A percentile compares a stretch with the other conserved stretches of the same genome.
Conservation (phyloP, 2,113 vertebrate genomes). For the Phrynocephalus versicolor region DNA sequence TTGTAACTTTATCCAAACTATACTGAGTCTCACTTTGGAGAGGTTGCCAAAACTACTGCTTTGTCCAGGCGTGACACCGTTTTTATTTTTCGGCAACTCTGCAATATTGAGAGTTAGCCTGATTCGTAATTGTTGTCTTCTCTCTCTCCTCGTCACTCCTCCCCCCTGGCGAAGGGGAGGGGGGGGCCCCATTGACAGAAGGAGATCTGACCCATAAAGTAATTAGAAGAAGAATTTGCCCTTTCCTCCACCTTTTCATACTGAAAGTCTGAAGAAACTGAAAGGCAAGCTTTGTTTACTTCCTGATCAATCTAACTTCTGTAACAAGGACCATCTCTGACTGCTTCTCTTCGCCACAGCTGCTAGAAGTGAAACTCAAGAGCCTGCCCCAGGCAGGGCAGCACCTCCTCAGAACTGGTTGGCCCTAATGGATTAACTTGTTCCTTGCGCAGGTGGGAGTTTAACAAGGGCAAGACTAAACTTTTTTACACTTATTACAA, state of each 20-base stretch:
- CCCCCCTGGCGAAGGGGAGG: too few species aligned
- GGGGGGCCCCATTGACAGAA: constrained; percentile 88
- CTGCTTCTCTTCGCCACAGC: constrained; percentile 85
- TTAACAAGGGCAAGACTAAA: constrained; percentile 78
- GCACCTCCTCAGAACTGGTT: constrained; percentile 79
- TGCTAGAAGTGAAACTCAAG: constrained; percentile 86
- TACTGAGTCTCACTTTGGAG: constrained; percentile 34
- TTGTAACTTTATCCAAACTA: background rate
- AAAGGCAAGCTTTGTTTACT: constrained; percentile 93
- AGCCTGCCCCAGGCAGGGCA: constrained; percentile 78
- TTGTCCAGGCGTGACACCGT: background rate
- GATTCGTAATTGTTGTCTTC: constrained; percentile 14
- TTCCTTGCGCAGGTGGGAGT: constrained; percentile 82
- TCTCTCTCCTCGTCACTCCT: too few species aligned
- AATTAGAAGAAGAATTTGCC: constrained; percentile 93
- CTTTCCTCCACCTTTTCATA: constrained; percentile 71
- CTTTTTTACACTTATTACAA: constrained; percentile 81
- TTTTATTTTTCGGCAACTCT: background rate
- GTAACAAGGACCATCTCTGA: constrained; percentile 87
- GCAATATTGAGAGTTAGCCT: constrained; percentile 52
- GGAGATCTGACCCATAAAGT: constrained; percentile 90
- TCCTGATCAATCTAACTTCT: constrained; percentile 95
- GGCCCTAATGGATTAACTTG: constrained; percentile 91
- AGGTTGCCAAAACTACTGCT: constrained; percentile 30
- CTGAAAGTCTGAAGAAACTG: constrained; percentile 85